A percentile compares a stretch with the other conserved stretches of the same genome.
Evolutionary conservation across 2,888 invertebrate species (phyloP).

Genomic region (Nudaria mundana): DNA sequence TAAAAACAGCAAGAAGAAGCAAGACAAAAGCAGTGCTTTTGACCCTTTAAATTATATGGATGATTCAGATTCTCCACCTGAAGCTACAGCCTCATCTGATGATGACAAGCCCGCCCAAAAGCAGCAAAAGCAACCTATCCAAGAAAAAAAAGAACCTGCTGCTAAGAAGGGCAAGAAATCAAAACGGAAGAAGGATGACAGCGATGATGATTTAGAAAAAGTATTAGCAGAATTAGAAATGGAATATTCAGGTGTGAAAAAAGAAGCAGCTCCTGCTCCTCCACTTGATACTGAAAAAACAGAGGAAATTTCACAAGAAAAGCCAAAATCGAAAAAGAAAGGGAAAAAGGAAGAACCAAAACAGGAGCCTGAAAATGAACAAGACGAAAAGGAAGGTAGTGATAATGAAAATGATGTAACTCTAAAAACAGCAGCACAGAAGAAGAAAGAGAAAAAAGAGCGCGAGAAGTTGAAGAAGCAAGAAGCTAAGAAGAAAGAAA

Average conservation of each 20-base stretch:
- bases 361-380: constrained; percentile 47
- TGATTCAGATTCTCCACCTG: constrained; percentile 73
- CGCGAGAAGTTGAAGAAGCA: constrained; percentile 88
- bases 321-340: constrained; percentile 66
- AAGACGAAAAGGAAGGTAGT: constrained; percentile 67
- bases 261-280: constrained; percentile 64
- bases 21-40: constrained; percentile 83
- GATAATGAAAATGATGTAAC: constrained; percentile 82
- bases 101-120: constrained; percentile 65
- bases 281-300: constrained; percentile 57
- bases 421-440: constrained; percentile 91
- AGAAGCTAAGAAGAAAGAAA: constrained; percentile 83
- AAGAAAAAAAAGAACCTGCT: constrained; percentile 68
- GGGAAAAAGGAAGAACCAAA: constrained; percentile 60
- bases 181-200: constrained; percentile 87
- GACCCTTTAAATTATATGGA: constrained; percentile 85
- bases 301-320: constrained; percentile 61
- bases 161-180: constrained; percentile 88
- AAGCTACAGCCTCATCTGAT: constrained; percentile 68
- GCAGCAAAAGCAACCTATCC: constrained; percentile 55
- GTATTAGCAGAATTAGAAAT: constrained; percentile 90
- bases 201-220: constrained; percentile 91
- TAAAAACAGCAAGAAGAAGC: constrained; percentile 65
- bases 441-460: constrained; percentile 94
- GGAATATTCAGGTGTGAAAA: constrained; percentile 87